These are phyloP conservation scores for Amphimallon solstitiale DNA, from an alignment of 2,888 invertebrate species.

Conservation along the genomic window DNA sequence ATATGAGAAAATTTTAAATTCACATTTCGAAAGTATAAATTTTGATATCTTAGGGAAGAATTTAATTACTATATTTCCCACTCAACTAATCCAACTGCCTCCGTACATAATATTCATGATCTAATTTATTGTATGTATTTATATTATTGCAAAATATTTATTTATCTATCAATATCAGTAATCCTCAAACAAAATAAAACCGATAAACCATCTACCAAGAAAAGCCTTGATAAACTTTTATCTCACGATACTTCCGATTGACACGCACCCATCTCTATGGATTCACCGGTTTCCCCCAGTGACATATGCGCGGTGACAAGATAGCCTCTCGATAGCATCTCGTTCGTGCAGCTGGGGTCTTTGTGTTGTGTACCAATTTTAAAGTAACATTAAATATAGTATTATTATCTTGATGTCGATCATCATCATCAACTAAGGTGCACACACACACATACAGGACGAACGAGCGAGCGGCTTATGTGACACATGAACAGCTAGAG, in stretches of 20 bases:
- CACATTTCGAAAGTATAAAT: too few relatives aligned
- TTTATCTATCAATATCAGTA: too few relatives aligned
- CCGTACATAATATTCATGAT: too few relatives aligned
- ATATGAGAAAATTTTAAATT: too few relatives aligned
- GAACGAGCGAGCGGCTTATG: too few relatives aligned
- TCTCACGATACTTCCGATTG: constrained; percentile 2
- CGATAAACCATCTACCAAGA: background rate
- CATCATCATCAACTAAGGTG: constrained; percentile 10
- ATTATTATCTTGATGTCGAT: constrained; percentile 50
- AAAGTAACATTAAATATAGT: constrained; percentile 59
- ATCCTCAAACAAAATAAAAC: background rate
- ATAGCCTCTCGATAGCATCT: constrained; percentile 58
- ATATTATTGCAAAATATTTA: too few relatives aligned
- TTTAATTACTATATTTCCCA: too few relatives aligned
- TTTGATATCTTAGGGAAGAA: too few relatives aligned
- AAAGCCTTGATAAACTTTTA: background rate
- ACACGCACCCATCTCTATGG: constrained; percentile 33
- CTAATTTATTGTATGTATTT: too few relatives aligned
- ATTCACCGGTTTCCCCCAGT: constrained; percentile 46
- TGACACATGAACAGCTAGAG: constrained; percentile 10
- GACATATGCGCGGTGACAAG: constrained; percentile 59
- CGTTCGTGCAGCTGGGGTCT: constrained; percentile 58
- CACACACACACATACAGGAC: too few relatives aligned
- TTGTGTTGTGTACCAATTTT: constrained; percentile 58
- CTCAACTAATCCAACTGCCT: too few relatives aligned